Evolutionary conservation across 2,797 vertebrate genomes (phyloP), one percentile per base, ranked within the genome.

Genomic region (Micrastur ruficollis): DNA sequence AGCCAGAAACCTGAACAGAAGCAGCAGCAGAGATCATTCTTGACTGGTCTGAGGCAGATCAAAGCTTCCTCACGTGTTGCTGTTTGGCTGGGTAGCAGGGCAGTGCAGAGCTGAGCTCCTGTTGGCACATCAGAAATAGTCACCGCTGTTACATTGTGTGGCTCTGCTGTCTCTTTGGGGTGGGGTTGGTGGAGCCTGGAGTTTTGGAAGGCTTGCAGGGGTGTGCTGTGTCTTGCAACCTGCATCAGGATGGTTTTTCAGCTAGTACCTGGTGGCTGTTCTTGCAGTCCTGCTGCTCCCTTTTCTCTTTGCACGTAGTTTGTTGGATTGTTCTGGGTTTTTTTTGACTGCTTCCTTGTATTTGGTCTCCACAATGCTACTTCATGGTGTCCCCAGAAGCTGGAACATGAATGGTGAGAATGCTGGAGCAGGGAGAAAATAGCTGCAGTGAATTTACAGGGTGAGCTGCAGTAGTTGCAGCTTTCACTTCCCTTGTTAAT

Each of bases 191-290:
- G 70, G 38, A 47, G 58, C 29, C 6, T 4, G 50, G 32, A 70
- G 17, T 47, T 73, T 15, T 22, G 38, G 74, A 46, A 40, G 10
- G 44, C 55, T 50, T 49, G 10, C 58, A 17, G 40, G 40, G 5
- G 4, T 16, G 12, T 34, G 22, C 56, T 42, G 20, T 55, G 31
- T 62, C 68, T 75, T 73, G 61, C 67, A 76, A 7, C 27, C 27
- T 53, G 34, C 17, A 12, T 11, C 25, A 23, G 50, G 36, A 22
- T 47, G 46, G 62, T 11, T 44, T 78, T 52, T 73, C 55, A 62
- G 2, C 26, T 14, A 23, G 32, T 11, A 6, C 3, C 0, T 25
- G 59, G 55, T 2, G 8, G n/a, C 71, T 56, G 18, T 27, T 47
- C 29, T 26, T 20, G 32, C 1, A 0, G n/a, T 67, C 19, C 34